Base-by-base conservation (phyloP, 2,888 invertebrate species). In the Hemaris fuciformis region DNA sequence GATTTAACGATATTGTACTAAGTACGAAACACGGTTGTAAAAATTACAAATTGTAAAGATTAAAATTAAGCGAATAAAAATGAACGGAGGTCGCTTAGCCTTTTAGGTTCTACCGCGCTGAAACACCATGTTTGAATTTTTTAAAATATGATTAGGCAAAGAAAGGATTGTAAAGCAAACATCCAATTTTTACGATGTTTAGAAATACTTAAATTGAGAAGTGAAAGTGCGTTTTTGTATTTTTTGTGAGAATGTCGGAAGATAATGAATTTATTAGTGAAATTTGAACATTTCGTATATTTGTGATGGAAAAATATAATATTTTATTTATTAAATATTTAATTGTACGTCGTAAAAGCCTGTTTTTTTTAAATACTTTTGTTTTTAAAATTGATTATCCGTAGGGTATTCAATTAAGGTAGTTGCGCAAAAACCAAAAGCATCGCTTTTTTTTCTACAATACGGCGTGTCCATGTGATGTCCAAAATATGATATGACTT, bases 41-140 rank as follows among this genome's bases (percentile, higher is more conserved):
- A 41, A 62, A 56, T 43, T 43, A 43, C 43, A 61, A 31, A 56
- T 43, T 61, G 66, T 73, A 74, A 71, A 34, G 23, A 4, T 48
- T 15, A 46, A 48, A 59, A 59, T 38, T 59, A 48, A 59, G 46
- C 15, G 53, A 31, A 31, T 27, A 27, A 53, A 53, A 46, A 53
- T 27, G 13, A 18, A 31, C 18, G 10, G 27, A 45, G 13, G 45
- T 45, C n/a, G 15, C 15, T 53, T 53, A 53, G 15, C 31, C 53
- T 31, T 38, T 38, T 38, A 13, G 13, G 23, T 15, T 31, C 27
- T 53, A 18, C 15, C 8, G 27, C 31, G 27, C 27, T 20, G 18
- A 8, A 53, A 18, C 48, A 15, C 48, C 25, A 23, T 27, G n/a
- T 31, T 53, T 2, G n/a, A 38, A 38, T 38, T 5, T 38, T 38